Percentiles rank a stretch among this genome's conserved stretches.
Conservation (phyloP, 1,140 invertebrate species). For the Drosophila seguyi region DNA sequence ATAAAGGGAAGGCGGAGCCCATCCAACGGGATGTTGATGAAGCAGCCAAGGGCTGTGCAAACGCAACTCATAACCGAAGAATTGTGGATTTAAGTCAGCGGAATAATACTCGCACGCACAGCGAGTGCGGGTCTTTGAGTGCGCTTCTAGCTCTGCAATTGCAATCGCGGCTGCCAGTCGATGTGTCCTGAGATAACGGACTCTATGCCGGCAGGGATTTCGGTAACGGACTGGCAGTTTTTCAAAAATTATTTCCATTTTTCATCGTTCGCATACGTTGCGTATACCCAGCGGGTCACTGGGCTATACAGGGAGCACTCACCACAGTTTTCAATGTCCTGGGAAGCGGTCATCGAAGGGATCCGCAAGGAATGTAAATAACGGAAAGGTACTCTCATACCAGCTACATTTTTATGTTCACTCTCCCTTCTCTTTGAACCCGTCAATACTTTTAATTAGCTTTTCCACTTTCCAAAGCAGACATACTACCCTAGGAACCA, state of each 20-base stretch:
- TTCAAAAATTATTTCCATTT: constrained; percentile 39
- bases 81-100: constrained; percentile 21
- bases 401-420: neutral
- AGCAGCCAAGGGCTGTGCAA: constrained; percentile 37
- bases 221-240: constrained; percentile 6
- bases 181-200: constrained; percentile 13
- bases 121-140: neutral
- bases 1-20: constrained; percentile 14
- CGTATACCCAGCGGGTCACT: neutral
- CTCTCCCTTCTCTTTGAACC: constrained; percentile 18
- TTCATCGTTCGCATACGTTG: constrained; percentile 10
- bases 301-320: neutral
- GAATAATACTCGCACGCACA: constrained; percentile 31
- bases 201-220: constrained; percentile 3
- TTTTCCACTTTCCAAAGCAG: constrained; percentile 23
- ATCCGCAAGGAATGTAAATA: neutral
- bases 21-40: constrained; percentile 53
- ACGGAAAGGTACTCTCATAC: neutral
- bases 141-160: constrained; percentile 15
- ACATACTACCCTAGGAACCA: constrained; percentile 1
- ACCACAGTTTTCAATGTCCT: neutral
- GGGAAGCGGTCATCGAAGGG: neutral
- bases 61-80: constrained; percentile 33
- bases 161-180: constrained; percentile 14
- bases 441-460: constrained; percentile 61